Conservation (phyloP, 2,113 vertebrate species). For the Promerops cafer region DNA sequence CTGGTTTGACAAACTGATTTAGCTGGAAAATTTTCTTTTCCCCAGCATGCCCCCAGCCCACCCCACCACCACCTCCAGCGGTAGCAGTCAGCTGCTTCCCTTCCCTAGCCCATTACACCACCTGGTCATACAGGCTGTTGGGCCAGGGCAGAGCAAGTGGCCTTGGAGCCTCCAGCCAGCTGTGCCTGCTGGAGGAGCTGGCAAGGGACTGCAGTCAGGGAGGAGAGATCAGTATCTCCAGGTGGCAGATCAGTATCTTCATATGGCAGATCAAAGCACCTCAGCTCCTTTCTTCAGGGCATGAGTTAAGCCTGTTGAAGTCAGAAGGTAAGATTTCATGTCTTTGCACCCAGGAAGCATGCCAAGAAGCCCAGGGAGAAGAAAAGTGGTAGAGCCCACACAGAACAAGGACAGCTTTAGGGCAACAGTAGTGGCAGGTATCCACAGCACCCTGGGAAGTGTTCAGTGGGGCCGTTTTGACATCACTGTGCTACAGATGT, state of each 20-base stretch:
- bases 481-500: background rate
- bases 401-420: background rate
- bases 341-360: background rate
- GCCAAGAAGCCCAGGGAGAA: background rate
- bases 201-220: background rate
- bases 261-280: background rate
- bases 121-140: background rate
- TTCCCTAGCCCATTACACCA: background rate
- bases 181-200: background rate
- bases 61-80: background rate
- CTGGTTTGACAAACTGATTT: background rate
- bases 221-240: background rate
- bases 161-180: background rate
- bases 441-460: background rate
- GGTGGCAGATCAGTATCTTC: background rate
- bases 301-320: background rate
- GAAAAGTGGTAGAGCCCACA: background rate
- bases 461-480: fast-evolving
- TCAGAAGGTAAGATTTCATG: background rate
- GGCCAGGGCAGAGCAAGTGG: background rate
- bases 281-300: background rate
- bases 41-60: background rate
- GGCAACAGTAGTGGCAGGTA: background rate
- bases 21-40: background rate
- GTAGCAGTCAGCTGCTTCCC: background rate